phyloP scores from a whole-genome alignment of 2,797 vertebrate genomes.

The Spinibarbus caldwelli region DNA sequence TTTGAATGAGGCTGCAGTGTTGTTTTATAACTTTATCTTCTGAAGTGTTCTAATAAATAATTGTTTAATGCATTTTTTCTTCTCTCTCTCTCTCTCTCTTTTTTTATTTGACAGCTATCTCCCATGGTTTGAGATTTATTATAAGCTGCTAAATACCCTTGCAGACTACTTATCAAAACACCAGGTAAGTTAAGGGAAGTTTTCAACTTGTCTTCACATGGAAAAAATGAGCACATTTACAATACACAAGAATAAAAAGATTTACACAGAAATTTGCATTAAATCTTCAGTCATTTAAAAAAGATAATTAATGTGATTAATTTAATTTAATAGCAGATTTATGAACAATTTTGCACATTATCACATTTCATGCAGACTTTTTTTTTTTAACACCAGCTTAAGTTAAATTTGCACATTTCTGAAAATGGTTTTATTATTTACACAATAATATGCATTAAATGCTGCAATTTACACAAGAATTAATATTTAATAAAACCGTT shows the following conservation, averaged over 20 bases:
- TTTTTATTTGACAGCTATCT: slow-evolving; percentile 85
- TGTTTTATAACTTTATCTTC: neutral
- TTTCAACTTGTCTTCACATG: neutral
- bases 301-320: neutral
- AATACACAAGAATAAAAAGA: neutral
- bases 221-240: neutral
- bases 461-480: neutral
- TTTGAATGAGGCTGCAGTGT: neutral
- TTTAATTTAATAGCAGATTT: neutral
- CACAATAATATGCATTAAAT: neutral
- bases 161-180: slow-evolving; percentile 95
- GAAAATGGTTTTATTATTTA: neutral
- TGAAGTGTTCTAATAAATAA: neutral
- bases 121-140: slow-evolving; percentile 98
- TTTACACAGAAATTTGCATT: neutral
- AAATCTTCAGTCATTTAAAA: neutral
- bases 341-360: neutral
- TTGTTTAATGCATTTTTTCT: slow-evolving; percentile 23
- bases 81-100: slow-evolving; percentile 34
- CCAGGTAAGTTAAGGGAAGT: slow-evolving; percentile 80
- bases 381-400: neutral
- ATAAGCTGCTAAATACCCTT: slow-evolving; percentile 96
- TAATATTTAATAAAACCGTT: neutral
- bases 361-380: neutral
- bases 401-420: neutral